These are phyloP conservation scores for Choristoneura rosaceana DNA, from an alignment of 2,888 invertebrate genomes.

Conservation along the genomic window DNA sequence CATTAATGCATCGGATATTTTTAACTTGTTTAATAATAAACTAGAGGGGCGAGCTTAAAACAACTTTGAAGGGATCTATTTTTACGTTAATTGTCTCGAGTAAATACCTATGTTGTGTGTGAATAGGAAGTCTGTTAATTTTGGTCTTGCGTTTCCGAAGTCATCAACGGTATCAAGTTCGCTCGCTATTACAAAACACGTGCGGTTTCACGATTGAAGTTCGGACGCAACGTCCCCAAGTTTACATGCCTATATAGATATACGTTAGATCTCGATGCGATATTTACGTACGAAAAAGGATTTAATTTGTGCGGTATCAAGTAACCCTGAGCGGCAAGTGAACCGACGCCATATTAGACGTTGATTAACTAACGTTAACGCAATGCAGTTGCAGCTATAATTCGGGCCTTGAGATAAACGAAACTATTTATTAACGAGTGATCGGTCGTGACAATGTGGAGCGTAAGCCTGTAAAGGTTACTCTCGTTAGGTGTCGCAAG, in stretches of 20 bases:
- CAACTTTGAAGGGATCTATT: conserved; percentile 62
- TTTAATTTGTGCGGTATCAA: conserved; percentile 14
- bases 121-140: conserved; percentile 36
- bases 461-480: conserved; percentile 78
- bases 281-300: conserved; percentile 26
- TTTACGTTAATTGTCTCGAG: conserved; percentile 47
- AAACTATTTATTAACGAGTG: conserved; percentile 74
- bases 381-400: conserved; percentile 58
- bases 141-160: conserved; percentile 68
- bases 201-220: conserved; percentile 67
- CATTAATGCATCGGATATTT: conserved; percentile 70
- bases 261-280: neutral
- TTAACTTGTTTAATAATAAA: conserved; percentile 67
- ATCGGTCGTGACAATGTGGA: conserved; percentile 81
- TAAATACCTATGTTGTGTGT: conserved; percentile 30
- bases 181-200: conserved; percentile 72
- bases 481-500: conserved; percentile 81
- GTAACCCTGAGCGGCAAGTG: conserved; percentile 31
- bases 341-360: conserved; percentile 23
- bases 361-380: conserved; percentile 50
- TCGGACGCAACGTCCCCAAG: conserved; percentile 22
- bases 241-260: neutral
- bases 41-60: conserved; percentile 57
- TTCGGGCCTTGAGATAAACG: conserved; percentile 67
- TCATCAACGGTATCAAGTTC: conserved; percentile 74